Evolutionary conservation across 2,888 invertebrate species (phyloP), one percentile per base, ranked within the genome.

Genomic region (Phyto melanocephala): DNA sequence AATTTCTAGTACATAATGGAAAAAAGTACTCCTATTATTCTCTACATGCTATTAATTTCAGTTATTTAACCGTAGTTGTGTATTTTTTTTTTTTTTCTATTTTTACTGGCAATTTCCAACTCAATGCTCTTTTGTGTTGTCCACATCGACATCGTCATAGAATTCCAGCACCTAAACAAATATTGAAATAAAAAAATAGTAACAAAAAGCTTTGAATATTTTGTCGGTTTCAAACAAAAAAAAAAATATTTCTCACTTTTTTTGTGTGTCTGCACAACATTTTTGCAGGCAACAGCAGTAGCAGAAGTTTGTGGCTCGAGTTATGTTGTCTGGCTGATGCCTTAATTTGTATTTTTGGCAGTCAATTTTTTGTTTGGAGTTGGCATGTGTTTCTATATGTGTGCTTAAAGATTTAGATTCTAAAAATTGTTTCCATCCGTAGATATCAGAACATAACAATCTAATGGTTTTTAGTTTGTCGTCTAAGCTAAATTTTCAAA

Each of bases 401-500:
- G 17, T 45, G 45, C 45, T 28, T 28, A 28, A 6, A 50, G n/a
- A 62, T 62, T 72, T 56, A 3, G 24, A n/a, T 47, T 15, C 42
- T 5, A 52, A 68, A 72, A 74, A 52, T 60, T 68, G 58, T 50
- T 76, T 40, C 28, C 40, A 76, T 52, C 42, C 54, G 52, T 45
- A 2, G 33, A 40, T 33, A 42, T 74, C 63, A 45, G 11, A 54
- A 63, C 33, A 56, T 62, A 47, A 63, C 11, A 70, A 63, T 71
- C 71, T 65, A 65, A 65, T 71, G 63, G 63, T 47, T 52, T 74
- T 74, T 80, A 33, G 37, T 40, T 71, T 77, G 65, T 68, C 60
- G 60, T 71, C 76, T 72, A 60, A 62, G 62, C 77, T 68, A 1
- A 33, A 77, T 81, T 74, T 81, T 81, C 72, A 68, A 74, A 42